Base-by-base conservation (phyloP, 2,797 vertebrate species). In the Mareca penelope region DNA sequence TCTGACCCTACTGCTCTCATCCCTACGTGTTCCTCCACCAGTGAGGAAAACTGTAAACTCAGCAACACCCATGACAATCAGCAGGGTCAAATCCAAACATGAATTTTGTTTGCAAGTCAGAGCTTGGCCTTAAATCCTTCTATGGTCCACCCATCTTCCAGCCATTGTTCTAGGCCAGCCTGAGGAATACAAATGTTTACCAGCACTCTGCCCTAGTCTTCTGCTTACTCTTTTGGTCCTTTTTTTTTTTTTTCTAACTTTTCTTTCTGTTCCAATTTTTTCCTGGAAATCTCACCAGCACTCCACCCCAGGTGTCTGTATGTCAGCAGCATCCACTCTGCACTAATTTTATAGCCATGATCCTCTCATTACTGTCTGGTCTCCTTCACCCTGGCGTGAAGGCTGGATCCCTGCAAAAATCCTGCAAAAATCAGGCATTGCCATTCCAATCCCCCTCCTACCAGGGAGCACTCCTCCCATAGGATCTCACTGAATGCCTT, bases 31-130 rank as follows among this genome's bases (percentile, higher is more conserved):
- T 95, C 46, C 81, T 90, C 89, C 48, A 55, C 68, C 77, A 61
- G 64, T 37, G 13, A 93, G 69, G 29, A 94, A 96, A 93, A 81
- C 73, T 90, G 55, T 92, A 91, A 96, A 94, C 65, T 83, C 83
- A 90, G 85, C 87, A 87, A 82, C 60, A 87, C 78, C 70, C 83
- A 31, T 91, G 88, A 87, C 93, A 96, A 77, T 91, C 84, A 93
- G 63, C 81, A 95, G 80, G 90, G 92, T 92, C 91, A 94, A 94
- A 97, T 94, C 87, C 87, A 95, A 96, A 95, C 89, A 93, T 31
- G 78, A 89, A 68, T 87, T 93, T 80, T 91, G 29, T 85, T 90
- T 96, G 89, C 91, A 96, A 97, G 95, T 95, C 91, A 94, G 68
- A 92, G 88, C 90, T 94, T 90, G 94, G 91, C 70, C 80, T 56